Conservation (phyloP, 1,140 invertebrate species). For the Periplaneta americana region DNA sequence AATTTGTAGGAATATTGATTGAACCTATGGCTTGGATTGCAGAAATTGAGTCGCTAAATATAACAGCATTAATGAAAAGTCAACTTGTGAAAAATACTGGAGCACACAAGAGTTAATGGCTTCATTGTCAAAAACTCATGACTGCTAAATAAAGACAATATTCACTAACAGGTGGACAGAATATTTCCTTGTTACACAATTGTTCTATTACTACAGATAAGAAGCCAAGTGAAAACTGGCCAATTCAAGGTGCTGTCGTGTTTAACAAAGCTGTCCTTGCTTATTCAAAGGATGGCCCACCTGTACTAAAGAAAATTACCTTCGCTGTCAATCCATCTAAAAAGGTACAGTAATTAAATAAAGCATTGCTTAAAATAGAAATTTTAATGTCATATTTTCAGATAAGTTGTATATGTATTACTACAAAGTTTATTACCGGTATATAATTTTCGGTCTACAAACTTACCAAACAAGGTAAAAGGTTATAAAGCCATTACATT, state of each 20-base stretch:
- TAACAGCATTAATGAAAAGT: not conserved
- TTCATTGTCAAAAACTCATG: not conserved
- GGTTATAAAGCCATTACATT: too few relatives aligned
- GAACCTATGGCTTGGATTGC: not conserved
- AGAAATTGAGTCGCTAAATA: too few relatives aligned
- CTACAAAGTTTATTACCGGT: too few relatives aligned
- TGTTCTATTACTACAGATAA: constrained; percentile 42
- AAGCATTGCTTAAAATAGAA: too few relatives aligned
- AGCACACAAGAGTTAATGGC: not conserved
- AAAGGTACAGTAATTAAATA: too few relatives aligned
- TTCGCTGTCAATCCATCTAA: constrained; percentile 47
- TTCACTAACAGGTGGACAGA: too few relatives aligned
- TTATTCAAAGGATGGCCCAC: constrained; percentile 43
- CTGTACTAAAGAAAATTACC: constrained; percentile 47
- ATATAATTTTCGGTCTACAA: too few relatives aligned
- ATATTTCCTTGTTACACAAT: constrained; percentile 64
- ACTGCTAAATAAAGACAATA: constrained; percentile 51
- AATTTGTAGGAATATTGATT: too few relatives aligned
- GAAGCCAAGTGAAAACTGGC: constrained; percentile 66
- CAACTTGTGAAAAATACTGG: not conserved
- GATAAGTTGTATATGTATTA: too few relatives aligned
- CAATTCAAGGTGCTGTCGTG: constrained; percentile 54
- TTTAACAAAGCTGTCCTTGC: constrained; percentile 56
- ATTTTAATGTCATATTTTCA: too few relatives aligned
- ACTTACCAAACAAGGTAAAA: too few relatives aligned